phyloP scores from a whole-genome alignment of 1,140 invertebrate species.

The Drosophila insularis region DNA sequence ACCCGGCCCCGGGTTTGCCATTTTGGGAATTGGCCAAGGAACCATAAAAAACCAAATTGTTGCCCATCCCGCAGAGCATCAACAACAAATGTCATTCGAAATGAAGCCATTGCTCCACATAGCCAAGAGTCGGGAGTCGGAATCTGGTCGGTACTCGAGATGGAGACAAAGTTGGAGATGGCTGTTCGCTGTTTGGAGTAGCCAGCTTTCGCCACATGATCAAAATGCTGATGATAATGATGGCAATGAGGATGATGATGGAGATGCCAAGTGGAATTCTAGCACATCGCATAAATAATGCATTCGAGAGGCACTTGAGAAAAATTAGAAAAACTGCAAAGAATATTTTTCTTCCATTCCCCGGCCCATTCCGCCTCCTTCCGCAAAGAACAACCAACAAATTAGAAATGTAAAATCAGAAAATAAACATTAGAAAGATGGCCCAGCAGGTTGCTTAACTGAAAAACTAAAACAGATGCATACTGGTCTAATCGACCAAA shows the following conservation, averaged over 20 bases:
- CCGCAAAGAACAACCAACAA: constrained; percentile 35
- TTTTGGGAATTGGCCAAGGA: constrained; percentile 41
- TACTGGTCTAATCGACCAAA: background rate
- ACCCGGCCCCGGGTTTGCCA: constrained; percentile 47
- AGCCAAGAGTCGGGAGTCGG: constrained; percentile 9
- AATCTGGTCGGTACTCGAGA: background rate
- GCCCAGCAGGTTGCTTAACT: constrained; percentile 31
- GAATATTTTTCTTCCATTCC: background rate
- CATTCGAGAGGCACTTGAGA: constrained; percentile 66
- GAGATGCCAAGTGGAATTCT: constrained; percentile 66
- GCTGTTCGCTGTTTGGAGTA: background rate
- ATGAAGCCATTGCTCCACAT: constrained; percentile 77
- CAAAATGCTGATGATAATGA: constrained; percentile 37
- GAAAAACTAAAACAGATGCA: constrained; percentile 27
- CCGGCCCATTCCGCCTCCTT: background rate
- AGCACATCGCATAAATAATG: constrained; percentile 75
- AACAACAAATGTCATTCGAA: constrained; percentile 72
- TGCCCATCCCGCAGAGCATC: constrained; percentile 64
- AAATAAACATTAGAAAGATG: constrained; percentile 24
- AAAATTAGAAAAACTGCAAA: constrained; percentile 60
- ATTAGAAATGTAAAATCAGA: constrained; percentile 46
- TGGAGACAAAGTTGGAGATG: background rate
- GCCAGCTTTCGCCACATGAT: constrained; percentile 55
- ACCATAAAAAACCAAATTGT: constrained; percentile 60
- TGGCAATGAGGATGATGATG: constrained; percentile 28